Conservation (phyloP, 2,797 vertebrate genomes). For the Gallinago nigripennis region DNA sequence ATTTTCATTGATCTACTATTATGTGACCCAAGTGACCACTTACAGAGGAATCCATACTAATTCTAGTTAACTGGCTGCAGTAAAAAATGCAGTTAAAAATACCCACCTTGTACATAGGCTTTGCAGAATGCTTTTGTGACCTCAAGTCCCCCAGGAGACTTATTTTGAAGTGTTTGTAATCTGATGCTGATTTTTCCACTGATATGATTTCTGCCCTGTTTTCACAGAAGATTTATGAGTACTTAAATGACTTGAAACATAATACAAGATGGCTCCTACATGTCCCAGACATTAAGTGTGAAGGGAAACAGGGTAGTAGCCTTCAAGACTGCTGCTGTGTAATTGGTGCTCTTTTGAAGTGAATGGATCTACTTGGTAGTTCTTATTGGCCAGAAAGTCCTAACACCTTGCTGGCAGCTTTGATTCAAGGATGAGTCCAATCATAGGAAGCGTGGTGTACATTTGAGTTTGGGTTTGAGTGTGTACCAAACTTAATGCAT, state of each 20-base stretch:
- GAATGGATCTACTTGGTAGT: background rate
- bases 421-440: background rate
- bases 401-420: background rate
- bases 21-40: slow-evolving; percentile 30
- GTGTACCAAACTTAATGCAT: background rate
- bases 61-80: background rate
- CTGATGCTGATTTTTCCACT: background rate
- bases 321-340: background rate
- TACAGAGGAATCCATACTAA: background rate
- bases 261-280: background rate
- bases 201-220: background rate
- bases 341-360: background rate
- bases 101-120: background rate
- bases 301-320: background rate
- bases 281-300: background rate
- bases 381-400: background rate
- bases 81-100: background rate
- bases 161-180: background rate
- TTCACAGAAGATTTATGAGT: background rate
- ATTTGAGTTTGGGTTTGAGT: background rate
- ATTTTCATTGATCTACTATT: slow-evolving; percentile 34
- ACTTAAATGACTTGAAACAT: background rate
- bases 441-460: background rate
- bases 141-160: background rate
- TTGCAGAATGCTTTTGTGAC: background rate